phyloP scores from a whole-genome alignment of 2,888 invertebrate genomes.

The Lamellibrachia columna region DNA sequence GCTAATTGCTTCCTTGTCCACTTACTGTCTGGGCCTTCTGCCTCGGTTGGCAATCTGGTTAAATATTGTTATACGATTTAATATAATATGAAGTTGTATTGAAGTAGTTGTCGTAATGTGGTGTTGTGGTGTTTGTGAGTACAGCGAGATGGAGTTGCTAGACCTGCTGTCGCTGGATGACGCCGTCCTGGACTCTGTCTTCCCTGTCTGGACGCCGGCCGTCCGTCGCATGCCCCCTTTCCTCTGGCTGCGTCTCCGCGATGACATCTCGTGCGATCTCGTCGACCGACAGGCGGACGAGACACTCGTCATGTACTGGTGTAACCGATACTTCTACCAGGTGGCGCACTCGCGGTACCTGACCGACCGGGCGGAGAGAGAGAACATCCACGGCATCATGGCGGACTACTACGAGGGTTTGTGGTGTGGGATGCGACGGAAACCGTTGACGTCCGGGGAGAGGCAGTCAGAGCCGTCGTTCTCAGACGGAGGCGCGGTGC shows the following conservation, averaged over 20 bases:
- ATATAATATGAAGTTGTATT: no score
- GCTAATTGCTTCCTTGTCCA: no score
- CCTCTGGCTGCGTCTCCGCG: slow-evolving; percentile 31
- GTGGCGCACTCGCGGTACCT: slow-evolving; percentile 38
- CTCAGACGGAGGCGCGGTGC: slow-evolving; percentile 27
- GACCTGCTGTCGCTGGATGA: slow-evolving; percentile 39
- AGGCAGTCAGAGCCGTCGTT: slow-evolving; percentile 25
- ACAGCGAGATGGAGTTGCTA: slow-evolving; percentile 33
- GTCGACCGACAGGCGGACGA: slow-evolving; percentile 35
- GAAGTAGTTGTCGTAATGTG: background rate
- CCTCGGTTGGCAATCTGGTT: no score
- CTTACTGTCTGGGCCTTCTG: no score
- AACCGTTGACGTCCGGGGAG: slow-evolving; percentile 32
- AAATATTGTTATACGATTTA: background rate
- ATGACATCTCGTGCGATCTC: slow-evolving; percentile 35
- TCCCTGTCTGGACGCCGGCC: slow-evolving; percentile 36
- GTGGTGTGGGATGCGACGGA: slow-evolving; percentile 38
- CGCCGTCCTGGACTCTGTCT: slow-evolving; percentile 33
- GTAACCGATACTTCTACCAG: slow-evolving; percentile 36
- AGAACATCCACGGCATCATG: slow-evolving; percentile 38
- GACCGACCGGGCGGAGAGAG: slow-evolving; percentile 14
- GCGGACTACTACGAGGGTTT: slow-evolving; percentile 40
- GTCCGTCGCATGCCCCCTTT: slow-evolving; percentile 35
- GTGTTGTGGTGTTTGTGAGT: background rate
- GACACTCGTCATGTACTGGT: slow-evolving; percentile 37